These are phyloP conservation scores for Scaptomyza pallida DNA, from an alignment of 1,140 invertebrate species.

Conservation along the genomic window DNA sequence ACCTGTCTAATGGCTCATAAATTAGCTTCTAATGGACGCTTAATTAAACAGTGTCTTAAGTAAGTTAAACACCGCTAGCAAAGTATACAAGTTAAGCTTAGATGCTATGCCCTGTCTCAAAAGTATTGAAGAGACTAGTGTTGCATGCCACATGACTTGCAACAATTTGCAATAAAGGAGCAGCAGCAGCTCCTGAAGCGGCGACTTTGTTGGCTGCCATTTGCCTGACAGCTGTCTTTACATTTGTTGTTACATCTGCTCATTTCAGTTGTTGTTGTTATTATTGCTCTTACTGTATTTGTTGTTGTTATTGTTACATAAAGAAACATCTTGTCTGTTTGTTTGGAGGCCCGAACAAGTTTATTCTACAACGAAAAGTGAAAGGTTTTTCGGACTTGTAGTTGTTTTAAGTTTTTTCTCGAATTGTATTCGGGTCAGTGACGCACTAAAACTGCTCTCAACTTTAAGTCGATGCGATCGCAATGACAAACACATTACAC, in stretches of 20 bases:
- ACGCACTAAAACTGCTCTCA: constrained; percentile 66
- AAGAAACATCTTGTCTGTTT: constrained; percentile 67
- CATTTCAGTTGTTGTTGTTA: constrained; percentile 21
- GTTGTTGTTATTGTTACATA: constrained; percentile 50
- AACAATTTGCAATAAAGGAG: constrained; percentile 25
- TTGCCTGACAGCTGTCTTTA: constrained; percentile 60
- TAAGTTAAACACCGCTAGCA: constrained; percentile 8
- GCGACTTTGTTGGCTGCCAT: constrained; percentile 41
- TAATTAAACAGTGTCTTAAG: constrained; percentile 45
- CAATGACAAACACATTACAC: constrained; percentile 18
- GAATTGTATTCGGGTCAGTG: constrained; percentile 70
- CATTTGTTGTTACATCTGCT: constrained; percentile 67
- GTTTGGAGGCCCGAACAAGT: constrained; percentile 64
- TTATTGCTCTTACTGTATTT: neutral
- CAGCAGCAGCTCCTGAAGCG: constrained; percentile 23
- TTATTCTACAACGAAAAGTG: constrained; percentile 76
- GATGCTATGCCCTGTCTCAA: neutral
- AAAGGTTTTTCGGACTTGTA: constrained; percentile 61
- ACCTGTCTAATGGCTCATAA: constrained; percentile 39
- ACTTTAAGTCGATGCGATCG: constrained; percentile 18
- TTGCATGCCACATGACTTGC: constrained; percentile 56
- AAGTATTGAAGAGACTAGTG: neutral
- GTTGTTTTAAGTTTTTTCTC: constrained; percentile 14
- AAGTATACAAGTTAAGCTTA: constrained; percentile 11
- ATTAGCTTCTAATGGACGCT: constrained; percentile 60